Base-by-base conservation (phyloP, 1,140 invertebrate genomes). In the Chionoecetes opilio region DNA sequence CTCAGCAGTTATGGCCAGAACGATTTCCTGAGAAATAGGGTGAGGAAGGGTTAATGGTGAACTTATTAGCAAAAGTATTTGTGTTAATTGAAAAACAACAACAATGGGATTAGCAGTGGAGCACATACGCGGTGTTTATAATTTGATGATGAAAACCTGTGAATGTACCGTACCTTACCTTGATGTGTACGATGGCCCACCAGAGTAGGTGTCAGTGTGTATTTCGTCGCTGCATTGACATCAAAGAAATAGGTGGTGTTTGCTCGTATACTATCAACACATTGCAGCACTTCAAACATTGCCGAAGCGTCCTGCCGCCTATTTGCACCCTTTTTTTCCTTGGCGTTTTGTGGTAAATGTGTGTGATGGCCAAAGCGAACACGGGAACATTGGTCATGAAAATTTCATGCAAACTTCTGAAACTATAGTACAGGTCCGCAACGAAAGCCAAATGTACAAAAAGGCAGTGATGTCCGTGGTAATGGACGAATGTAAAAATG, bases 1-100 rank as follows among this genome's bases (percentile, higher is more conserved):
- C 96, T 99, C 99, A 97, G 99, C 99, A 75, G 99, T 98, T 38
- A 99, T 98, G 75, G 99, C 99, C 96, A 99, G 99, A 97, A 99
- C 99, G 97, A 99, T 99, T 97, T 99, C 99, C 96, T 96, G 85
- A 21, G 63, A 26, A n/a, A 46, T 5, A n/a, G 63, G 26, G 53
- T 2, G n/a, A 75, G 63, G n/a, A 5, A 21, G 63, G n/a, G n/a
- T 75, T 75, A n/a, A 75, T 17, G n/a, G 21, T 75, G 63, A 21
- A 75, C 21, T 75, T 14, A 21, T 75, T n/a, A n/a, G n/a, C 9
- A 21, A 75, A 75, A 26, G 63, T n/a, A 75, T 75, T n/a, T 21
- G 2, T n/a, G 21, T n/a, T n/a, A n/a, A 26, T 21, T 75, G 63
- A 75, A 1, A 26, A 75, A 6, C n/a, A n/a, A n/a, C n/a, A n/a